Percentiles rank a stretch among this genome's conserved stretches.
phyloP scores from a whole-genome alignment of 2,113 vertebrate genomes.

The Hoplias malabaricus region DNA sequence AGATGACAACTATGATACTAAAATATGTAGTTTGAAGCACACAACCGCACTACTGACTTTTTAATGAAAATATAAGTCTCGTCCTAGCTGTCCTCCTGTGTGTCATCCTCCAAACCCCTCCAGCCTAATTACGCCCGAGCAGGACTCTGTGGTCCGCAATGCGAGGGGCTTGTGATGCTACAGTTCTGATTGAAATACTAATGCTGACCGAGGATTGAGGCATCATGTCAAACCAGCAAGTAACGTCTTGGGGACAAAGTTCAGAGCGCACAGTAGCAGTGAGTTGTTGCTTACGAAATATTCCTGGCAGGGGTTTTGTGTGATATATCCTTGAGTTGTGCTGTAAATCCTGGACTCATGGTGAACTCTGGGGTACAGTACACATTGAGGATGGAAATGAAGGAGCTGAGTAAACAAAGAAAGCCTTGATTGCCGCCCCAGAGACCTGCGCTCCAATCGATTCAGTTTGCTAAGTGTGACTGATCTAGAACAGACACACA shows the following conservation, averaged over 20 bases:
- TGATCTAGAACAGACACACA: neutral
- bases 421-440: neutral
- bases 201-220: constrained; percentile 24
- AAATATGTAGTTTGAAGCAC: neutral
- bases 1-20: neutral
- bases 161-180: constrained; percentile 5
- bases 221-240: neutral
- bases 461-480: neutral
- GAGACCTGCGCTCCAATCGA: neutral
- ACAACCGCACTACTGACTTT: neutral
- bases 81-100: constrained; percentile 30
- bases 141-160: constrained; percentile 1
- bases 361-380: neutral
- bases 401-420: neutral
- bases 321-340: neutral
- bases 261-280: constrained; percentile 34
- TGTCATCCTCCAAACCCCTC: constrained; percentile 32
- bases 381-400: neutral
- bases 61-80: neutral
- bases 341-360: neutral
- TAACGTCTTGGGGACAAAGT: constrained; percentile 43
- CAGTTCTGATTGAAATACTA: constrained; percentile 23
- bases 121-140: constrained; percentile 32
- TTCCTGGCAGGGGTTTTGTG: neutral
- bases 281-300: neutral